These are phyloP conservation scores for Microtus pennsylvanicus DNA, from an alignment of 2,113 vertebrate genomes.

Conservation along the genomic window DNA sequence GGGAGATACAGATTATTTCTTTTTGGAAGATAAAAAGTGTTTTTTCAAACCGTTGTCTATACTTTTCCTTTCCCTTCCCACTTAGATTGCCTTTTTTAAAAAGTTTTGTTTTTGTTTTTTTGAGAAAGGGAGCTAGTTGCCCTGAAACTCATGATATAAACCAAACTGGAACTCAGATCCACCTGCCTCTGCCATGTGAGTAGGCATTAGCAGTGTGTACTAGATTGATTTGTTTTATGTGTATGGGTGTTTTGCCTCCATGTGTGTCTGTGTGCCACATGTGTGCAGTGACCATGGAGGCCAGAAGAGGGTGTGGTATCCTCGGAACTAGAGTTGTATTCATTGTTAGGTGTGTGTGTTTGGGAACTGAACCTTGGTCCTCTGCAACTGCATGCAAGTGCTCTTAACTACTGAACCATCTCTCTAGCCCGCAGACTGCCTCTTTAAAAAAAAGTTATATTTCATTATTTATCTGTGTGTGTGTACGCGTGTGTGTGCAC, in stretches of 20 bases:
- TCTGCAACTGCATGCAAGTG: background rate
- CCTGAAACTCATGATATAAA: background rate
- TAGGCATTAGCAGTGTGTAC: background rate
- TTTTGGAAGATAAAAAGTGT: background rate
- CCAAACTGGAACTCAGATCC: background rate
- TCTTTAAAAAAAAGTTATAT: background rate
- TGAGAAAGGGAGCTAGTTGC: background rate
- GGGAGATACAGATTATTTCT: slow-evolving; percentile 11
- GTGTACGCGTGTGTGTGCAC: background rate
- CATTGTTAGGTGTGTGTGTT: background rate
- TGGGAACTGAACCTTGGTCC: background rate
- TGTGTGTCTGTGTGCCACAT: background rate
- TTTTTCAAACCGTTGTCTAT: background rate
- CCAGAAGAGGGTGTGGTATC: background rate
- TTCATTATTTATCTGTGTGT: background rate
- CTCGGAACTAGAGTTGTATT: background rate
- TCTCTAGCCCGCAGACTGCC: background rate
- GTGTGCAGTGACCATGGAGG: background rate
- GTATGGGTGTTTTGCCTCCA: background rate
- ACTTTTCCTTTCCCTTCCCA: background rate
- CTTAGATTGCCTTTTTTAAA: background rate
- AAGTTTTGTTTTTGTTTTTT: background rate
- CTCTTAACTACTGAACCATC: background rate
- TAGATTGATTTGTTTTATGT: background rate
- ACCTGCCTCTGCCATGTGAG: background rate